A percentile compares a stretch with the other conserved stretches of the same genome.
These are phyloP conservation scores for Ranitomeya imitator DNA, from an alignment of 2,113 vertebrate genomes.

Conservation along the genomic window DNA sequence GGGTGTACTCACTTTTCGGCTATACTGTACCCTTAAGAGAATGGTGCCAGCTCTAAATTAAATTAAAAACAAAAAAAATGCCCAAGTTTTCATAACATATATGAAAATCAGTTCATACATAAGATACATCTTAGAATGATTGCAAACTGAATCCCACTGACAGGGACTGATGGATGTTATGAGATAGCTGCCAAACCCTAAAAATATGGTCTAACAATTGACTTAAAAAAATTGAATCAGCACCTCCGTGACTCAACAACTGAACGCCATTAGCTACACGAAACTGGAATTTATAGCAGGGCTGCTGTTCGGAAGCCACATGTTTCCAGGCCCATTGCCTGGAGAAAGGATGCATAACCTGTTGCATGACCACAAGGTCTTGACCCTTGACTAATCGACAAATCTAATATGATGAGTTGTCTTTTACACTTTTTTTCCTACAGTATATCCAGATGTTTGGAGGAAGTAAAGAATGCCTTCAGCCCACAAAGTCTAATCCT, in stretches of 20 bases:
- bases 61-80: too few species aligned
- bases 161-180: not conserved
- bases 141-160: not conserved
- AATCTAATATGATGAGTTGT: slow-evolving; percentile 4
- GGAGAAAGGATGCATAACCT: slow-evolving; percentile 7
- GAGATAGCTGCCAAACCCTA: not conserved
- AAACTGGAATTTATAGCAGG: not conserved
- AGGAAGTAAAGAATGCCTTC: not conserved
- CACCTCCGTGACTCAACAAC: not conserved
- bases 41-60: too few species aligned
- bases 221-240: not conserved
- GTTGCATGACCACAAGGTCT: not conserved
- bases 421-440: not conserved
- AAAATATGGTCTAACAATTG: not conserved
- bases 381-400: slow-evolving; percentile 4
- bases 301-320: slow-evolving; percentile 8
- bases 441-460: not conserved
- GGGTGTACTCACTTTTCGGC: too few species aligned
- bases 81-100: not conserved
- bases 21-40: too few species aligned
- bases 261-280: not conserved
- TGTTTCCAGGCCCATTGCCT: not conserved
- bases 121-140: not conserved
- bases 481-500: not conserved
- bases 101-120: not conserved